Evolutionary conservation across 2,797 vertebrate genomes (phyloP), one percentile per base, ranked within the genome.

Genomic region (Miichthys miiuy): DNA sequence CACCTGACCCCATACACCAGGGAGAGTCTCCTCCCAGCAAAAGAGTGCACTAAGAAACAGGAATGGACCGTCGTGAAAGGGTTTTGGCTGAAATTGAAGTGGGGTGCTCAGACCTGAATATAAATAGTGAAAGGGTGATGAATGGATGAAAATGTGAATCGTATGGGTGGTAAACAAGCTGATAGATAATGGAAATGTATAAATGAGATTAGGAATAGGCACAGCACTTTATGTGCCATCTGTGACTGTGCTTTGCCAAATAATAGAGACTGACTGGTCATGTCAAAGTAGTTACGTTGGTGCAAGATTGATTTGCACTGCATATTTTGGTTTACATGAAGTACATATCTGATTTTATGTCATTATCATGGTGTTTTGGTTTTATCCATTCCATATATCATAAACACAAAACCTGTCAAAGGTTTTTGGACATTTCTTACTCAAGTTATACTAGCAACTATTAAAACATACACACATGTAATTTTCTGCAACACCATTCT

Each of bases 1-100:
- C 58, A 75, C 64, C 68, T 82, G 79, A 54, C n/a, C 65, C 34
- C 9, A 34, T 27, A 65, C 44, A 50, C 44, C 73, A 62, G 6
- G 34, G 47, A 60, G 50, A 55, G 41, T 65, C 76, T 62, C 21
- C 16, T 68, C 27, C 16, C 60, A 57, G 55, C 54, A 18, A 60
- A 60, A 58, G 12, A 23, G 14, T 30, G 14, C 13, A 17, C 5
- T 41, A 5, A 65, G 34, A 38, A 38, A 38, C 34, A 38, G 34
- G 34, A 65, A 42, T 61, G 51, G 30, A 44, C 10, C 27, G 25
- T 51, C 5, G 20, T 51, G 23, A 72, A 72, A 81, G 18, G 10
- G n/a, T 23, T 44, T 47, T 38, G 57, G 34, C 34, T 57, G 11
- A 55, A 17, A 50, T 2, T 48, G 20, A 73, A n/a, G 50, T 46